Percentiles rank a stretch among this genome's conserved stretches.
Evolutionary conservation across 2,888 invertebrate species (phyloP).

Genomic region (Drosophila testacea): DNA sequence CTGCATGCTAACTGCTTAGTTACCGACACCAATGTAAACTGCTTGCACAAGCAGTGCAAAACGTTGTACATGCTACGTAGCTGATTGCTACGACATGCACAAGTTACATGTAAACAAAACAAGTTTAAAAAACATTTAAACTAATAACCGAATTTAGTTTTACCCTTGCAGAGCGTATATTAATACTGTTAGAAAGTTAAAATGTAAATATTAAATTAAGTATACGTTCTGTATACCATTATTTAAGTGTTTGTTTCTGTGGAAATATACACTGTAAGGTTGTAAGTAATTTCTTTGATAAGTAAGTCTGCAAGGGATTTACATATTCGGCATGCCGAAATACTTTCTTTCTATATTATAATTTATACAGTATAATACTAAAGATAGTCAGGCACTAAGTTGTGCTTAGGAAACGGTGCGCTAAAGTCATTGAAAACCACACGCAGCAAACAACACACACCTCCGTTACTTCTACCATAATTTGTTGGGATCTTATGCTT

Average conservation of each 20-base stretch:
- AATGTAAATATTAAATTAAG: neutral
- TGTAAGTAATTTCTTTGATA: neutral
- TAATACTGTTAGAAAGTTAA: neutral
- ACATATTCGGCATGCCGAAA: slow-evolving; percentile 28
- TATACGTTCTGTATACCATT: neutral
- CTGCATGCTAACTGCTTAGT: slow-evolving; percentile 25
- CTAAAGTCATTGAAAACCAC: slow-evolving; percentile 81
- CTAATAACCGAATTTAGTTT: neutral
- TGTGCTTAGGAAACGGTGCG: slow-evolving; percentile 82
- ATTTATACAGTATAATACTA: slow-evolving; percentile 12
- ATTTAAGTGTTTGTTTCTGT: neutral
- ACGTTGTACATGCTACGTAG: slow-evolving; percentile 6
- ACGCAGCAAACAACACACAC: slow-evolving; percentile 84
- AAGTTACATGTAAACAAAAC: neutral
- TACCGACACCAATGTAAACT: slow-evolving; percentile 34
- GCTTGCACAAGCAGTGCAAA: slow-evolving; percentile 40
- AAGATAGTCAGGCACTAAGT: slow-evolving; percentile 65
- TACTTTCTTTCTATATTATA: neutral
- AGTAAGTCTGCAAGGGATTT: slow-evolving; percentile 24
- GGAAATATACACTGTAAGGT: neutral
- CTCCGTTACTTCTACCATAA: slow-evolving; percentile 85
- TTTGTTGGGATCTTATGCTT: slow-evolving; percentile 83
- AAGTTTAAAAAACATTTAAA: neutral
- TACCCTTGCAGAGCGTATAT: slow-evolving; percentile 13
- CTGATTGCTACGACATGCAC: slow-evolving; percentile 33